A percentile compares a stretch with the other conserved stretches of the same genome.
phyloP scores from a whole-genome alignment of 2,113 vertebrate species.

The Sphyrna mokarran region DNA sequence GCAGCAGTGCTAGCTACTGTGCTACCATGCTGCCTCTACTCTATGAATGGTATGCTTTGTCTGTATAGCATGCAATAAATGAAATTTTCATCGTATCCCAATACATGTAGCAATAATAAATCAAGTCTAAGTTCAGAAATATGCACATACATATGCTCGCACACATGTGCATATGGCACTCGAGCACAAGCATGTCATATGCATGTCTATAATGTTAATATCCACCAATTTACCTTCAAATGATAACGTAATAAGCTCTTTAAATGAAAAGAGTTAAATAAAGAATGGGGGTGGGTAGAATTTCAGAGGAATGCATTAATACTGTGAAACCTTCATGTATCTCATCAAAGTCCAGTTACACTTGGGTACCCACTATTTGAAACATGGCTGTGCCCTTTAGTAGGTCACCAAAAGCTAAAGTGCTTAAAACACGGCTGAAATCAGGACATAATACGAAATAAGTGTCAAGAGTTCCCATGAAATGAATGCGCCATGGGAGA shows the following conservation, averaged over 20 bases:
- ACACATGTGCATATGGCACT: background rate
- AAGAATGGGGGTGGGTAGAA: background rate
- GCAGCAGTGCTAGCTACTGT: too few species aligned
- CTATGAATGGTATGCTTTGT: too few species aligned
- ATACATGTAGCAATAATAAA: too few species aligned
- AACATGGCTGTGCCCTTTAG: background rate
- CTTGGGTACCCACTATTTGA: background rate
- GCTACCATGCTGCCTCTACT: too few species aligned
- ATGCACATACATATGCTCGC: too few species aligned
- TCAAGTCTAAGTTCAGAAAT: too few species aligned
- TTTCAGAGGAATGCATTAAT: background rate
- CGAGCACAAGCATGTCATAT: background rate
- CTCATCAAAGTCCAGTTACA: background rate
- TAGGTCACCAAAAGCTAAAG: too few species aligned
- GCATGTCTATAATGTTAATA: background rate
- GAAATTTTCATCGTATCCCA: too few species aligned
- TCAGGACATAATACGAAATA: background rate
- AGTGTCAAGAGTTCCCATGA: conserved; percentile 16
- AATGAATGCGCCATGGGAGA: background rate
- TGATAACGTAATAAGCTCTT: background rate
- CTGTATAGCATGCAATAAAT: too few species aligned
- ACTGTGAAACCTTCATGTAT: background rate
- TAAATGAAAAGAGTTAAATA: background rate
- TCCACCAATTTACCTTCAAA: background rate
- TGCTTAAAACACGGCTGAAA: background rate